Conservation (phyloP, 2,888 invertebrate genomes). For the Yponomeuta cagnagella region DNA sequence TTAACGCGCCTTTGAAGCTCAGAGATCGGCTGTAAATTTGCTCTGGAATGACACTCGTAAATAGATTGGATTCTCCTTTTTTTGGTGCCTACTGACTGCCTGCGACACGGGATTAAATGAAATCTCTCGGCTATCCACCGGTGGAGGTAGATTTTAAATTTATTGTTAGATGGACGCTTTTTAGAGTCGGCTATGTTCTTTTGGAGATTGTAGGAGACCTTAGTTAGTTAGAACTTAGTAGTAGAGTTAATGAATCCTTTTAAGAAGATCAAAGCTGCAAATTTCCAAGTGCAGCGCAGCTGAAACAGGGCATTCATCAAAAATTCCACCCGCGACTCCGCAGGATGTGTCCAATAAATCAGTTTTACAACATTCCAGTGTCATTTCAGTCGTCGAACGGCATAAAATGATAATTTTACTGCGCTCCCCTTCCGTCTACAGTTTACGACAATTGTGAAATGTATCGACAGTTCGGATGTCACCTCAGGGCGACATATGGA, state of each 20-base stretch:
- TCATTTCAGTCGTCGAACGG: conserved; percentile 75
- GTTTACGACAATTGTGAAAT: conserved; percentile 76
- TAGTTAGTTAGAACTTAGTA: not conserved
- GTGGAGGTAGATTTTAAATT: not conserved
- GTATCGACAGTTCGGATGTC: conserved; percentile 74
- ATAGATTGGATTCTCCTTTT: conserved; percentile 2
- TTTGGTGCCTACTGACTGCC: not conserved
- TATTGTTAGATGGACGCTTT: not conserved
- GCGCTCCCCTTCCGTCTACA: conserved; percentile 72
- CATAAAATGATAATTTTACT: conserved; percentile 76
- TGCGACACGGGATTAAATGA: conserved; percentile 6
- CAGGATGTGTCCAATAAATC: conserved; percentile 73
- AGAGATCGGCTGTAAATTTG: conserved; percentile 12
- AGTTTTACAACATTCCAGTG: conserved; percentile 75
- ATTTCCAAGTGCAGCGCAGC: not conserved
- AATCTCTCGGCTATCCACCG: conserved; percentile 20
- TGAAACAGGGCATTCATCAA: conserved; percentile 68
- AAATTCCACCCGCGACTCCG: conserved; percentile 70
- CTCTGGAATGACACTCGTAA: conserved; percentile 5
- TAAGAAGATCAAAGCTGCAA: conserved; percentile 19
- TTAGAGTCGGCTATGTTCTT: not conserved
- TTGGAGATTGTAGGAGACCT: not conserved
- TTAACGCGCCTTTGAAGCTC: conserved; percentile 12
- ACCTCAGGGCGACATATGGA: conserved; percentile 66
- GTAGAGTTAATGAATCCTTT: not conserved